These are phyloP conservation scores for Platycheirus albimanus DNA, from an alignment of 2,888 invertebrate genomes.

Conservation along the genomic window DNA sequence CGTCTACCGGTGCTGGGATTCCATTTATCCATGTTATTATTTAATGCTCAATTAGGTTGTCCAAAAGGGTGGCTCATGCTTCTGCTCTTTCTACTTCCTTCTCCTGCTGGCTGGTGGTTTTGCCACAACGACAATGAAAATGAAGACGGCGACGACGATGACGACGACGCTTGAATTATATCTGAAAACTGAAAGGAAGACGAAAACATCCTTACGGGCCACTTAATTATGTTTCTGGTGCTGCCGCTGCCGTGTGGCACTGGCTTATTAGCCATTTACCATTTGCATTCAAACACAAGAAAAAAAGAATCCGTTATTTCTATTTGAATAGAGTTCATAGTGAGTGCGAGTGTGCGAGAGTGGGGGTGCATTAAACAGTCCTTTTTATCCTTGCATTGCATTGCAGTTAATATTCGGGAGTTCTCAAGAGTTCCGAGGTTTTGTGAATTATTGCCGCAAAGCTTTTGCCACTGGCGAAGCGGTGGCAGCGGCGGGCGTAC, in stretches of 20 bases:
- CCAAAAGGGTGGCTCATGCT: conserved; percentile 55
- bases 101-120: no score
- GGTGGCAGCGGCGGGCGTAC: no score
- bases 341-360: neutral
- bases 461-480: conserved; percentile 16
- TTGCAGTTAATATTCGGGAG: conserved; percentile 54
- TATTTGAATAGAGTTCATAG: conserved; percentile 57
- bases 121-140: neutral
- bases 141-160: conserved; percentile 3
- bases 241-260: conserved; percentile 60
- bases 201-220: conserved; percentile 74
- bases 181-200: conserved; percentile 65
- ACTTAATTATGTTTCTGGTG: conserved; percentile 72
- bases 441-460: conserved; percentile 60
- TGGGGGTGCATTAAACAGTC: conserved; percentile 6
- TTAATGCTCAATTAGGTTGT: conserved; percentile 73
- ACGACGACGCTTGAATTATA: conserved; percentile 49
- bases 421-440: conserved; percentile 59
- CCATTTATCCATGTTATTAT: conserved; percentile 74
- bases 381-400: conserved; percentile 41
- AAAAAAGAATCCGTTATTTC: conserved; percentile 69
- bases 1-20: conserved; percentile 57
- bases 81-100: neutral
- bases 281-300: conserved; percentile 68
- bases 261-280: conserved; percentile 72